Evolutionary conservation across 2,797 vertebrate species (phyloP), one percentile per base, ranked within the genome.

Genomic region (Sandelia bainsii): DNA sequence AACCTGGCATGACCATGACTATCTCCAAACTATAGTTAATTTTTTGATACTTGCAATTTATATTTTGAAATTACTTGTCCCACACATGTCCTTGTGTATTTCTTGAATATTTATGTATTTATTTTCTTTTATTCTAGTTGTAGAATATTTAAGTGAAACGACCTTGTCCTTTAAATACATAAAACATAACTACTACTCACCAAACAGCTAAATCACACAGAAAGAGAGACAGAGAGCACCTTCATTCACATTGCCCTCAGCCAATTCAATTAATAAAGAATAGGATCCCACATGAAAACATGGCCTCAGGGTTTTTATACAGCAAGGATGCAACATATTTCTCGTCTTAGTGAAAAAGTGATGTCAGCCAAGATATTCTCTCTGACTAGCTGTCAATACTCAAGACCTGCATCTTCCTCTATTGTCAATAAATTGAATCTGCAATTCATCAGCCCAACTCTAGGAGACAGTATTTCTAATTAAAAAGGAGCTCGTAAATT

Each of bases 391-490:
- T 88, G 87, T 90, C 83, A 66, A 82, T 84, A 75, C 39, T 54
- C 69, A 45, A 50, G 82, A 83, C 77, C 75, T 42, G 40, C 74
- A 58, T 61, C 67, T 62, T 59, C 71, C 67, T 75, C 68, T 22
- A 22, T 77, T 50, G 77, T 87, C 90, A 88, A 93, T 93, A 89
- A 85, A 93, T 68, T 77, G 83, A 91, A 91, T 82, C 90, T 87
- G 91, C 87, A 87, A 95, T 95, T 94, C 91, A 96, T 95, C 89
- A 91, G 85, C 85, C 88, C 70, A 77, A 81, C 88, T 93, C 81
- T 90, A 84, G 57, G 91, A 94, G 89, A 91, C 90, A 93, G 95
- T 94, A 95, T 94, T 95, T 94, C 93, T 96, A 96, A 96, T 96
- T 96, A 94, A 96, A 96, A 94, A 87, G 79, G 82, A 89, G 62